Base-by-base conservation (phyloP, 2,113 vertebrate genomes). In the Elachura formosa region DNA sequence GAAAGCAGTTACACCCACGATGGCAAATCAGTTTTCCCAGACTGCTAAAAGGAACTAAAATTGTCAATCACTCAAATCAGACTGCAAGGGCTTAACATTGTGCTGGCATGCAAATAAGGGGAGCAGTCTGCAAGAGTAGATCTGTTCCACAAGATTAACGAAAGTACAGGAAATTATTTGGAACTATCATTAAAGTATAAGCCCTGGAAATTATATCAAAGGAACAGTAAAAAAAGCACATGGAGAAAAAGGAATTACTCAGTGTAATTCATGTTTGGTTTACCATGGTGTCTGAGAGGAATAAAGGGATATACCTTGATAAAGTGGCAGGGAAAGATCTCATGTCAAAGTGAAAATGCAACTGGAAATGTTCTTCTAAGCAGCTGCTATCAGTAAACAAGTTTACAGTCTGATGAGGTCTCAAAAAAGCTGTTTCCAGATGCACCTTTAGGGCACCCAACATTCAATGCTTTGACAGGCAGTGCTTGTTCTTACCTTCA, bases 21-120 rank as follows among this genome's bases (percentile, higher is more conserved):
- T 36, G 48, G 89, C 83, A 96, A 96, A 87, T 91, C 67, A 85
- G 69, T 88, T 97, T 87, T 94, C 89, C 76, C 91, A 96, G 91
- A 90, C 85, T 86, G 71, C 71, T 93, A 69, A 94, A 92, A 93
- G 58, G 74, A 96, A 69, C 69, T 95, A 61, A 94, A 93, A 92
- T 93, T 94, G 89, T 94, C 95, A 94, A 55, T 94, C 94, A 92
- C 58, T 92, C 84, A 84, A 78, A 67, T 92, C 48, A 93, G 80
- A 46, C 56, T 93, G 88, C 91, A 94, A 89, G 84, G 71, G 49
- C 58, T 96, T 94, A 95, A 82, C 69, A 84, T 76, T 90, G 36
- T 93, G 71, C 89, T 95, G 87, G 89, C 55, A 94, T 73, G 84
- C 43, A 94, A 89, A 87, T 77, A 92, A 96, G 90, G 66, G 58